Percentiles rank a stretch among this genome's conserved stretches.
These are phyloP conservation scores for Sinocyclocheilus anophthalmus DNA, from an alignment of 2,113 vertebrate species.

Conservation along the genomic window DNA sequence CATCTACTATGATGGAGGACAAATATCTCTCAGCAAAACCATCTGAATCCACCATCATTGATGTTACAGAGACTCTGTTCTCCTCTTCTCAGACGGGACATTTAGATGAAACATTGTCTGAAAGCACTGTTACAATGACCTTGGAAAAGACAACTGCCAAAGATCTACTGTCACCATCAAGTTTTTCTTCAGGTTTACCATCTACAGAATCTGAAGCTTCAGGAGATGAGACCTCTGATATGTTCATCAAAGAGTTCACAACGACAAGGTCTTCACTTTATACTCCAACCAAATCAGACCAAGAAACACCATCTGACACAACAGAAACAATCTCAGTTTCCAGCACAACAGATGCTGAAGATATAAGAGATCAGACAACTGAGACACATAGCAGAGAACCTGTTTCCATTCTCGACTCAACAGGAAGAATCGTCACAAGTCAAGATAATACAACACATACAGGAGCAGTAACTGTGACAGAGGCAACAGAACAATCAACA, in stretches of 20 bases:
- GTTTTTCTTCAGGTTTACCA: neutral
- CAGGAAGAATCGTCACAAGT: no score
- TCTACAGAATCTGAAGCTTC: neutral
- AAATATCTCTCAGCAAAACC: neutral
- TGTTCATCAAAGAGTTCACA: neutral
- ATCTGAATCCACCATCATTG: neutral
- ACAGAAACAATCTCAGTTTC: constrained; percentile 9
- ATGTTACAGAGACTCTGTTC: neutral
- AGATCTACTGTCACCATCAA: neutral
- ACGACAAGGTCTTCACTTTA: neutral
- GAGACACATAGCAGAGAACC: neutral
- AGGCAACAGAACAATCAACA: no score
- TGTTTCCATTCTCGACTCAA: no score
- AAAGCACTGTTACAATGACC: no score
- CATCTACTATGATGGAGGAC: neutral
- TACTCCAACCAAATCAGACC: neutral
- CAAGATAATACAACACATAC: no score
- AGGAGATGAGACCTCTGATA: neutral
- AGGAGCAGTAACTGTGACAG: no score
- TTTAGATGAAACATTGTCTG: neutral
- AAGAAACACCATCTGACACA: neutral
- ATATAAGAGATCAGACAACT: neutral
- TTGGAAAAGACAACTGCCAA: no score
- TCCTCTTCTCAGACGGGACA: neutral
- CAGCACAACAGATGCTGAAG: neutral